A percentile compares a stretch with the other conserved stretches of the same genome.
Conservation (phyloP, 2,797 vertebrate genomes). For the Brotula barbata region DNA sequence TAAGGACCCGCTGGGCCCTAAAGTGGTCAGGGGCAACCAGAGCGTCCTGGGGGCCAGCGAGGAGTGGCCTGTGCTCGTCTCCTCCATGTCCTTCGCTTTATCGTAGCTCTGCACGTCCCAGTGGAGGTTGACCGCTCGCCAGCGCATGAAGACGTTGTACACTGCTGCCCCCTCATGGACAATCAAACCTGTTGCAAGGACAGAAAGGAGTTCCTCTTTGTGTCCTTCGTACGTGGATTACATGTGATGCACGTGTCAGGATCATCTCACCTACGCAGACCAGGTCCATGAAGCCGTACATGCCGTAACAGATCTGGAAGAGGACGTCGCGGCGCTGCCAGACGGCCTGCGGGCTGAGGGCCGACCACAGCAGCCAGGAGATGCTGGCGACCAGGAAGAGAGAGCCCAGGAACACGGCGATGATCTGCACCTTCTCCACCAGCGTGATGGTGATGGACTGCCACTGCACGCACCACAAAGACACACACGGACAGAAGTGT, state of each 20-base stretch:
- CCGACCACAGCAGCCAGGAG: constrained; percentile 96
- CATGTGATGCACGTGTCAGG: no score
- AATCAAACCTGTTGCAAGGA: constrained; percentile 81
- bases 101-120: constrained; percentile 94
- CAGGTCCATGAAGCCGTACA: constrained; percentile 96
- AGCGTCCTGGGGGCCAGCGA: constrained; percentile 67
- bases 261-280: constrained; percentile 90
- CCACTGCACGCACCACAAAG: constrained; percentile 79
- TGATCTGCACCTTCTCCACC: constrained; percentile 98
- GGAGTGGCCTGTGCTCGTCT: constrained; percentile 80
- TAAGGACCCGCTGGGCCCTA: constrained; percentile 79
- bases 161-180: constrained; percentile 93
- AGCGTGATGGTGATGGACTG: constrained; percentile 93
- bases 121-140: constrained; percentile 92
- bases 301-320: constrained; percentile 95
- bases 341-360: constrained; percentile 90
- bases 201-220: no score
- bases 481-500: no score
- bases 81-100: constrained; percentile 90
- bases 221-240: no score
- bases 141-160: constrained; percentile 90
- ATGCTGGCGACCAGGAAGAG: constrained; percentile 94
- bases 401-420: constrained; percentile 93
- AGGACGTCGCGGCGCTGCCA: constrained; percentile 96
- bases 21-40: constrained; percentile 70